Conservation (phyloP, 1,140 invertebrate genomes). For the Drosophila nikananu region DNA sequence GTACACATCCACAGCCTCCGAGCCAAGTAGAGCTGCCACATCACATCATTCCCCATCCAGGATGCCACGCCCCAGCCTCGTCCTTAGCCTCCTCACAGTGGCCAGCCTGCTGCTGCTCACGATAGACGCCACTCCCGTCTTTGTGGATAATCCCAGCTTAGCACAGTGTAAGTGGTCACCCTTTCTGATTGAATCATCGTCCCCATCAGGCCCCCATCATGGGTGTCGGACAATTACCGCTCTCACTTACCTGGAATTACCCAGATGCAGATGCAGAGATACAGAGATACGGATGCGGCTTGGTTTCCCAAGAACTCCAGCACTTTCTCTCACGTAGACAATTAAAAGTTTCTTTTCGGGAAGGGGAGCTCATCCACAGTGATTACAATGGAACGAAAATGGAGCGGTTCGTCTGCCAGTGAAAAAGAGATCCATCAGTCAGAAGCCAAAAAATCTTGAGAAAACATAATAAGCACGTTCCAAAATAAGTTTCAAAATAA, state of each 20-base stretch:
- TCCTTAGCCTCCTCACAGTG: constrained; percentile 54
- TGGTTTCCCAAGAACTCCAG: constrained; percentile 68
- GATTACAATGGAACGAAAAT: constrained; percentile 46
- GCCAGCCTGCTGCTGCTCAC: constrained; percentile 53
- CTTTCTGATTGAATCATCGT: constrained; percentile 20
- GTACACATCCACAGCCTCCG: constrained; percentile 40
- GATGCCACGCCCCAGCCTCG: constrained; percentile 43
- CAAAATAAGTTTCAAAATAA: constrained; percentile 20
- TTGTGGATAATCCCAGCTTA: constrained; percentile 85
- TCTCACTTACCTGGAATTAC: constrained; percentile 48
- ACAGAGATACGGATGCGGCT: constrained; percentile 26
- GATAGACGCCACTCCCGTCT: constrained; percentile 70
- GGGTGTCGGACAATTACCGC: constrained; percentile 31
- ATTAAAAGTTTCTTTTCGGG: constrained; percentile 67
- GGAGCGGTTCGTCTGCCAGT: background rate
- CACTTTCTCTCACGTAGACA: constrained; percentile 81
- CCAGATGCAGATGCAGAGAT: constrained; percentile 34
- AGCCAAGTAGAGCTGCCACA: constrained; percentile 35
- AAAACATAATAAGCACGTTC: constrained; percentile 29
- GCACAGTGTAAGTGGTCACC: constrained; percentile 80
- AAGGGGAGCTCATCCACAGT: constrained; percentile 20
- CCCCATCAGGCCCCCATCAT: constrained; percentile 27
- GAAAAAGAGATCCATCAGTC: constrained; percentile 9
- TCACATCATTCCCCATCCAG: constrained; percentile 9
- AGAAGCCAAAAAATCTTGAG: constrained; percentile 37